A percentile compares a stretch with the other conserved stretches of the same genome.
Evolutionary conservation across 2,113 vertebrate species (phyloP).

Genomic region (Camelus bactrianus): DNA sequence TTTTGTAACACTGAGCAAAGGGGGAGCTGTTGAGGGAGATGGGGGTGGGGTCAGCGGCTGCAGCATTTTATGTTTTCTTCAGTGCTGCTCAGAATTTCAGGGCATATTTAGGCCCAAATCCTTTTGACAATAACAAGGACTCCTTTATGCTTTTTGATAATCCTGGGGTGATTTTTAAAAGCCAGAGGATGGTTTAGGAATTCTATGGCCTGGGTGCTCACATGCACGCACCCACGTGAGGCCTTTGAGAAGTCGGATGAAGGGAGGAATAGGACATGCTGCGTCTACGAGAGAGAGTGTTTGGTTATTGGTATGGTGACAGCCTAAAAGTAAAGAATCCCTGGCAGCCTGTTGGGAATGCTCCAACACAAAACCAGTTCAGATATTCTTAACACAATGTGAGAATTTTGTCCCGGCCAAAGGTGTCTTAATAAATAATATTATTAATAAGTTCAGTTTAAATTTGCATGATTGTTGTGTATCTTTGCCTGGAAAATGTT

Average conservation of each 20-base stretch:
- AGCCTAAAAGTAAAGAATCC: neutral
- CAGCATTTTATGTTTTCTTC: neutral
- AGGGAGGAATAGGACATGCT: neutral
- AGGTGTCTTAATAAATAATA: neutral
- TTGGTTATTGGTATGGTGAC: neutral
- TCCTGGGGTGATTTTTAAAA: neutral
- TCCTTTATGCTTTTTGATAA: neutral
- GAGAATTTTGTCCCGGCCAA: neutral
- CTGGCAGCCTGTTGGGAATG: neutral
- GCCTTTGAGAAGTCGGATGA: neutral
- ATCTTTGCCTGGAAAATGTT: slow-evolving; percentile 21
- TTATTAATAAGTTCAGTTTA: neutral
- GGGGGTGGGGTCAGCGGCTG: neutral
- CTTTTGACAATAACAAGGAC: neutral
- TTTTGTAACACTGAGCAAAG: neutral
- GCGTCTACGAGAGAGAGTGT: neutral
- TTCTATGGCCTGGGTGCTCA: neutral
- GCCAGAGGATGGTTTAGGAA: neutral
- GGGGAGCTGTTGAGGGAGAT: neutral
- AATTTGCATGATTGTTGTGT: neutral
- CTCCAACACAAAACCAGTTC: neutral
- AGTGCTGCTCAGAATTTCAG: neutral
- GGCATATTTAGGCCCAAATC: neutral
- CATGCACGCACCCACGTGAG: neutral
- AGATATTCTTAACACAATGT: neutral